Percentiles rank a stretch among this genome's conserved stretches.
These are phyloP conservation scores for Alethe castanea DNA, from an alignment of 2,113 vertebrate species.

Conservation along the genomic window DNA sequence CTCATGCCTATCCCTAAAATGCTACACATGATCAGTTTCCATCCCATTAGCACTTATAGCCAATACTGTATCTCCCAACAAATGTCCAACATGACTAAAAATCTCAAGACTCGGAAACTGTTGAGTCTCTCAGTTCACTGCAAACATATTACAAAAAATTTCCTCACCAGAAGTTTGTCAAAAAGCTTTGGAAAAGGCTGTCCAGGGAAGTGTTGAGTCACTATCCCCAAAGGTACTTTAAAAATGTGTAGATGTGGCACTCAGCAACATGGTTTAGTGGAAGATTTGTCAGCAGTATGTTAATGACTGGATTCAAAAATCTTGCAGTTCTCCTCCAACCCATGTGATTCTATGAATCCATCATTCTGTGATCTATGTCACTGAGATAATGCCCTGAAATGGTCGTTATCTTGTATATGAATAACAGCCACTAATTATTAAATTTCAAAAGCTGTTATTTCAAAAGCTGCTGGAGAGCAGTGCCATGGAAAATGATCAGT, in stretches of 20 bases:
- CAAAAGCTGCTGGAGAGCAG: neutral
- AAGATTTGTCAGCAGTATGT: neutral
- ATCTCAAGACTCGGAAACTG: neutral
- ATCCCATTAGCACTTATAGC: neutral
- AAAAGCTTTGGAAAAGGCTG: neutral
- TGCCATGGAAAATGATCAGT: neutral
- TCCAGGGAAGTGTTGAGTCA: neutral
- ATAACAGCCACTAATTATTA: neutral
- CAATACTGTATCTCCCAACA: neutral
- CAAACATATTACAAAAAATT: neutral
- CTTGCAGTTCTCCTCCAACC: neutral
- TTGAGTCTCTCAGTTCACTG: neutral
- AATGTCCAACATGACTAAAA: neutral
- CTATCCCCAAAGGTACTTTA: neutral
- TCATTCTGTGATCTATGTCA: neutral
- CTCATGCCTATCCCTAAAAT: neutral
- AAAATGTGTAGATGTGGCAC: neutral
- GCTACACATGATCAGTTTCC: neutral
- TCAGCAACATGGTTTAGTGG: neutral
- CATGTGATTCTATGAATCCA: neutral
- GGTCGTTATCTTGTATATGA: neutral
- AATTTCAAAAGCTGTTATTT: neutral
- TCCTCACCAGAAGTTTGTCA: neutral
- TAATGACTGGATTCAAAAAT: neutral
- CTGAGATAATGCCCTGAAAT: neutral